Evolutionary conservation across 2,113 vertebrate species (phyloP).

Genomic region (Cephalopterus ornatus): DNA sequence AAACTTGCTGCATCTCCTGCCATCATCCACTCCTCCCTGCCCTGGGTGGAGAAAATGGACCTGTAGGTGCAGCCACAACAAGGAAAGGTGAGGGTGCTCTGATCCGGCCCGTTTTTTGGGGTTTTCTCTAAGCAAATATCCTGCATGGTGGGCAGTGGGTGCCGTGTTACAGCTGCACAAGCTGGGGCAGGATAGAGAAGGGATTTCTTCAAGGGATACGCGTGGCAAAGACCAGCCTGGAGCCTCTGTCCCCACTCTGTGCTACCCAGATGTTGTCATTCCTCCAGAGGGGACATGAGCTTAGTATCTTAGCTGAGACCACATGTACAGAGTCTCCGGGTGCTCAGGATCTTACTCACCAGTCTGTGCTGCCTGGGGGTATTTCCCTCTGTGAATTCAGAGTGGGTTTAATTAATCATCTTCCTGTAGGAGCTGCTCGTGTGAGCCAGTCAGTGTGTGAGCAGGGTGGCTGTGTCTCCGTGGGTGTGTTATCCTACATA

Average conservation of each 20-base stretch:
- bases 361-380: not conserved
- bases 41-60: not conserved
- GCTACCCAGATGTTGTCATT: not conserved
- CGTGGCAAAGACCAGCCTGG: not conserved
- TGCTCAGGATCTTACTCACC: not conserved
- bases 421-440: not conserved
- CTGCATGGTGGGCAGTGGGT: accelerated
- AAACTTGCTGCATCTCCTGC: not conserved
- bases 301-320: not conserved
- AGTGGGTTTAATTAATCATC: not conserved
- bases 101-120: not conserved
- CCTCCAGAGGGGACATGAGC: not conserved
- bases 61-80: not conserved
- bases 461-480: not conserved
- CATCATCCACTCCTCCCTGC: not conserved
- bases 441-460: not conserved
- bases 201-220: not conserved
- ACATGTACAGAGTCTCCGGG: not conserved
- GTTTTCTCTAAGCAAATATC: not conserved
- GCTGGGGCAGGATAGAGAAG: not conserved
- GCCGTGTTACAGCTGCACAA: not conserved
- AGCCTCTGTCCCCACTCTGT: not conserved
- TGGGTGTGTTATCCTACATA: not conserved
- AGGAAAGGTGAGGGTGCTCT: not conserved
- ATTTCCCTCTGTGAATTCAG: not conserved